phyloP scores from a whole-genome alignment of 1,140 invertebrate genomes.

The Phortica variegata region DNA sequence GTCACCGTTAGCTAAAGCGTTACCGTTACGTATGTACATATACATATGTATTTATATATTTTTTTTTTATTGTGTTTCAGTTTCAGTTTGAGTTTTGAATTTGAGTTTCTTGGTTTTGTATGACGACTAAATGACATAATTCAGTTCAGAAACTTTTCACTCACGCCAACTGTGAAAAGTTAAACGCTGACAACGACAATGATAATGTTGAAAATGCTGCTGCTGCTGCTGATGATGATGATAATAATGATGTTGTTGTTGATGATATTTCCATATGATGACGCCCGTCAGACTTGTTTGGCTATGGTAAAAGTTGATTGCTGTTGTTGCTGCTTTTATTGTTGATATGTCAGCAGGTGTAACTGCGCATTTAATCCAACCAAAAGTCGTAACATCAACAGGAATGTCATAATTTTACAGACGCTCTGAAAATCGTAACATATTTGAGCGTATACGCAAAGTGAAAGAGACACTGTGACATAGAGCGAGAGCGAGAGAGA shows the following conservation, averaged over 20 bases:
- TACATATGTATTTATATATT: neutral
- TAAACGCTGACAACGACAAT: too few relatives aligned
- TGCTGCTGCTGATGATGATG: too few relatives aligned
- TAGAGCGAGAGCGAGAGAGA: too few relatives aligned
- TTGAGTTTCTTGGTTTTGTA: constrained; percentile 8
- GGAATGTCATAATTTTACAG: neutral
- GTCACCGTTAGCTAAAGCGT: constrained; percentile 8
- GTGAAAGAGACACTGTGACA: constrained; percentile 3
- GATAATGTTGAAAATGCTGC: too few relatives aligned
- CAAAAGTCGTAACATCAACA: constrained; percentile 51
- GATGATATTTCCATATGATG: constrained; percentile 23
- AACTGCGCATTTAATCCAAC: constrained; percentile 49
- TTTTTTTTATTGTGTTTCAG: neutral
- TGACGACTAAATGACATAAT: constrained; percentile 51
- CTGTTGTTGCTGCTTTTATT: constrained; percentile 24
- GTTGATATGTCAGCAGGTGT: constrained; percentile 48
- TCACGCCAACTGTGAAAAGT: constrained; percentile 21
- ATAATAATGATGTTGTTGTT: too few relatives aligned
- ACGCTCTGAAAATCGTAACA: constrained; percentile 29
- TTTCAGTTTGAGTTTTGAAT: constrained; percentile 4
- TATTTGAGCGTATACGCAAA: constrained; percentile 6
- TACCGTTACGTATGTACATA: neutral
- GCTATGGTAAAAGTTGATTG: constrained; percentile 45
- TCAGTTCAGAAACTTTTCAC: constrained; percentile 51
- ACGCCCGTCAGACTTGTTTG: constrained; percentile 14